A percentile compares a stretch with the other conserved stretches of the same genome.
Conservation (phyloP, 2,888 invertebrate genomes). For the Alsophila aescularia region DNA sequence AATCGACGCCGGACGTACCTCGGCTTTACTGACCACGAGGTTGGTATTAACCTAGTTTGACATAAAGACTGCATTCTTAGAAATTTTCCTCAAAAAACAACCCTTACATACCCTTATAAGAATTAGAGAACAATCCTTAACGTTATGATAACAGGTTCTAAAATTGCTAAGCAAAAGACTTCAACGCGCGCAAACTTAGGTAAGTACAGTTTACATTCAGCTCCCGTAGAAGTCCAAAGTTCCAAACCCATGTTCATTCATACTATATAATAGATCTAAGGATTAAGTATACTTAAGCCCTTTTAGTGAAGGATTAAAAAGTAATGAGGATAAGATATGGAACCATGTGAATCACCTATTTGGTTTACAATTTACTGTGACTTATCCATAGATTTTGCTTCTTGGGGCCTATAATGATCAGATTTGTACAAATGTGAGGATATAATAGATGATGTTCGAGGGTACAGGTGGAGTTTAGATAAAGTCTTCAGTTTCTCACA, state of each 20-base stretch:
- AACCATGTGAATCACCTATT: conserved; percentile 39
- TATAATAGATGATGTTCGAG: not conserved
- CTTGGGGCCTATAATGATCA: conserved; percentile 26
- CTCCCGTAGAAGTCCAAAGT: conserved; percentile 36
- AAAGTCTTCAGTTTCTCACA: no score
- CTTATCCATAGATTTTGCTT: conserved; percentile 47
- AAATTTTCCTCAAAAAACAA: conserved; percentile 34
- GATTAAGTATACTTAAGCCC: conserved; percentile 66
- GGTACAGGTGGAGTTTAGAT: no score
- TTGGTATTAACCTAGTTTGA: conserved; percentile 45
- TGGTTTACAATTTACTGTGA: conserved; percentile 44
- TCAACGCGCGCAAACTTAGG: conserved; percentile 9
- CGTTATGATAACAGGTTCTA: not conserved
- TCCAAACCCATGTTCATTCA: conserved; percentile 50
- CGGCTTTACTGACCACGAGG: conserved; percentile 44
- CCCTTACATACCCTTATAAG: not conserved
- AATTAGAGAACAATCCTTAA: not conserved
- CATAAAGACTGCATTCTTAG: conserved; percentile 44
- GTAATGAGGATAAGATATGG: conserved; percentile 73
- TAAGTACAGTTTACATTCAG: conserved; percentile 6
- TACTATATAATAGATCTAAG: conserved; percentile 56
- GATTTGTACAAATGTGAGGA: conserved; percentile 13
- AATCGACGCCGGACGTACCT: conserved; percentile 74
- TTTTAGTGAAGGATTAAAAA: conserved; percentile 61
- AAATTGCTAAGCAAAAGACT: conserved; percentile 21